These are phyloP conservation scores for Megaustenia siamemsis DNA, from an alignment of 2,888 invertebrate species.

Conservation along the genomic window DNA sequence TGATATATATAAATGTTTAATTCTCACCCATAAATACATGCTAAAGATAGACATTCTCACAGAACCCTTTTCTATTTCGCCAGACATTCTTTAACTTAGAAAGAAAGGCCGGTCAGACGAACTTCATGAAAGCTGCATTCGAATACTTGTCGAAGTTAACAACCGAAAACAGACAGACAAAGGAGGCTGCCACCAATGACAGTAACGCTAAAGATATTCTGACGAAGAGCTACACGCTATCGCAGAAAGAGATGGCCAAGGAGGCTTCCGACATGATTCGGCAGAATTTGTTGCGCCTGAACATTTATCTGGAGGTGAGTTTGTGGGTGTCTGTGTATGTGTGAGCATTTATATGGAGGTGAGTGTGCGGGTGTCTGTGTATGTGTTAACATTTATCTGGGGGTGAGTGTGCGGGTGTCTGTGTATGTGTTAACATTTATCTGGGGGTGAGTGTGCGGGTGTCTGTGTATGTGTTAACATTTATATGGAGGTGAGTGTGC, in stretches of 20 bases:
- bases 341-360: no score
- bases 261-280: slow-evolving; percentile 71
- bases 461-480: no score
- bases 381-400: no score
- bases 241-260: slow-evolving; percentile 58
- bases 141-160: slow-evolving; percentile 63
- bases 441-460: no score
- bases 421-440: no score
- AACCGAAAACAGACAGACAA: slow-evolving; percentile 51
- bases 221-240: slow-evolving; percentile 53
- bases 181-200: slow-evolving; percentile 51
- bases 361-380: no score
- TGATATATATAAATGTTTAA: no score
- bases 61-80: background rate
- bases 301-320: slow-evolving; percentile 72
- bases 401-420: no score
- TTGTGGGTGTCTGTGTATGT: background rate
- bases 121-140: slow-evolving; percentile 70
- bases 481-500: no score
- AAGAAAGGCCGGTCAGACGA: slow-evolving; percentile 44
- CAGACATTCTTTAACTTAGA: slow-evolving; percentile 43
- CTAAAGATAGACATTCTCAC: no score
- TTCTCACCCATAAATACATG: no score
- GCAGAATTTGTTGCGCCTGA: slow-evolving; percentile 73
- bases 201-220: slow-evolving; percentile 52